These are phyloP conservation scores for Tautogolabrus adspersus DNA, from an alignment of 2,113 vertebrate genomes.

Conservation along the genomic window DNA sequence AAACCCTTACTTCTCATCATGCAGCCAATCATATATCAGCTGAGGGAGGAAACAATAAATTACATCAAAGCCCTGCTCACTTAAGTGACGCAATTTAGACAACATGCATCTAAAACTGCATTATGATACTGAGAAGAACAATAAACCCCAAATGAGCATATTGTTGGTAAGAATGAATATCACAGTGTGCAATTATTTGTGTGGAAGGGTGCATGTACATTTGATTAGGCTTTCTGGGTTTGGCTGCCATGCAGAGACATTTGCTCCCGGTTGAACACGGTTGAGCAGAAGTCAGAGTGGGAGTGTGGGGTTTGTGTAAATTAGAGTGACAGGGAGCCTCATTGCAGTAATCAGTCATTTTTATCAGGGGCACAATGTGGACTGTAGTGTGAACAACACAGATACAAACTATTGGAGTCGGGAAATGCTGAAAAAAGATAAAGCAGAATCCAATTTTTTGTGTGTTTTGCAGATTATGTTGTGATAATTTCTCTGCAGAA, in stretches of 20 bases:
- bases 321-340: constrained; percentile 76
- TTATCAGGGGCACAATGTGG: constrained; percentile 59
- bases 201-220: constrained; percentile 65
- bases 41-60: constrained; percentile 28
- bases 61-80: constrained; percentile 8
- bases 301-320: constrained; percentile 64
- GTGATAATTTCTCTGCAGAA: constrained; percentile 34
- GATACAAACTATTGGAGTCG: constrained; percentile 45
- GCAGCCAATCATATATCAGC: constrained; percentile 11
- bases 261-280: constrained; percentile 56
- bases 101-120: constrained; percentile 35
- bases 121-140: constrained; percentile 59
- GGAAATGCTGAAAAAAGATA: constrained; percentile 46
- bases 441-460: constrained; percentile 52
- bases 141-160: constrained; percentile 52
- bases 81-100: constrained; percentile 22
- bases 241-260: constrained; percentile 53
- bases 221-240: constrained; percentile 62
- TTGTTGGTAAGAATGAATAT: constrained; percentile 61
- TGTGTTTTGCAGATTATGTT: constrained; percentile 40
- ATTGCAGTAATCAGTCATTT: constrained; percentile 76
- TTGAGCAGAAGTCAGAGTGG: constrained; percentile 68
- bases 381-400: constrained; percentile 31
- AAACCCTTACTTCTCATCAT: constrained; percentile 3
- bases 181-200: constrained; percentile 59